Base-by-base conservation (phyloP, 64 coral and sea anemone species). In the Montipora cactus region DNA sequence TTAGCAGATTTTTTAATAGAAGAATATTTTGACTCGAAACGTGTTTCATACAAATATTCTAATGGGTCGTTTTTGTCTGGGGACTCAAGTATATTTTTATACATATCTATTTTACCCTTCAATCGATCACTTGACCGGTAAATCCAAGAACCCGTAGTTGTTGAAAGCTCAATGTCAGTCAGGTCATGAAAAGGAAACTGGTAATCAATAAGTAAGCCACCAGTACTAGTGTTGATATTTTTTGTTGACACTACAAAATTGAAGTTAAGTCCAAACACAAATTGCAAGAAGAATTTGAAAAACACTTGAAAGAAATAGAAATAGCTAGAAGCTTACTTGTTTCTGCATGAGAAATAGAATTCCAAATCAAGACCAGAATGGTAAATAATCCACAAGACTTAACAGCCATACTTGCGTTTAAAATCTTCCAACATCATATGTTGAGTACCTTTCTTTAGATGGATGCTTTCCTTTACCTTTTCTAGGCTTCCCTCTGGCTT, bases 11-110 rank as follows among this genome's bases (percentile, higher is more conserved):
- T 62, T 57, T 88, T 79, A 19, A 93, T 79, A 51, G 13, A 55
- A 19, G 37, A 88, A 79, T 93, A 79, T 47, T 87, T 78, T 14
- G 91, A 93, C 85, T 93, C 81, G 23, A 87, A 84, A 75, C 67
- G 57, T 76, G 13, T 83, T 53, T 76, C 74, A 84, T 61, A 50
- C 80, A 61, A 59, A 10, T 59, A 37, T 64, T 18, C 55, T 37
- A n/a, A 83, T 69, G 61, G 67, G 45, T 87, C 13, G 75, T 87
- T 86, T 87, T 73, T 88, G 48, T 71, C 83, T 79, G 83, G 75
- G 51, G 22, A 77, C 50, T 88, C 76, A 76, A 93, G 44, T 53
- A 93, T 23, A 73, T 80, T 49, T 87, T 50, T 49, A 50, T 79
- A 93, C 78, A 93, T 53, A 88, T 93, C 91, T 82, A 28, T 20